These are phyloP conservation scores for human (Homo sapiens) DNA, from an alignment of 2,113 vertebrate genomes.

Conservation along the genomic window GRCh38 chrX:57902001-57902500, in stretches of 20 bases:
- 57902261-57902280: neutral
- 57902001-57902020: slow-evolving; percentile 23
- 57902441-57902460: neutral
- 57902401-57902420: neutral
- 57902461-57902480: slow-evolving; percentile 17
- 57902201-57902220: neutral
- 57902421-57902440: slow-evolving; percentile 20
- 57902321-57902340: neutral
- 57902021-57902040: slow-evolving; percentile 33
- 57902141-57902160: slow-evolving; percentile 20
- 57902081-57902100: slow-evolving; percentile 37
- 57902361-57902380: slow-evolving; percentile 33
- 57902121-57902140: neutral
- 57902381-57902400: slow-evolving; percentile 27
- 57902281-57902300: neutral
- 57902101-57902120: neutral
- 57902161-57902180: neutral
- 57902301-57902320: slow-evolving; percentile 1
- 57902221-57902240: neutral
- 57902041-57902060: neutral
- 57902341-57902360: neutral
- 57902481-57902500: neutral
- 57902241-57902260: neutral
- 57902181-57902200: slow-evolving; percentile 7
- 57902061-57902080: neutral